phyloP scores from a whole-genome alignment of 2,888 invertebrate species.

The Therioaphis trifolii region DNA sequence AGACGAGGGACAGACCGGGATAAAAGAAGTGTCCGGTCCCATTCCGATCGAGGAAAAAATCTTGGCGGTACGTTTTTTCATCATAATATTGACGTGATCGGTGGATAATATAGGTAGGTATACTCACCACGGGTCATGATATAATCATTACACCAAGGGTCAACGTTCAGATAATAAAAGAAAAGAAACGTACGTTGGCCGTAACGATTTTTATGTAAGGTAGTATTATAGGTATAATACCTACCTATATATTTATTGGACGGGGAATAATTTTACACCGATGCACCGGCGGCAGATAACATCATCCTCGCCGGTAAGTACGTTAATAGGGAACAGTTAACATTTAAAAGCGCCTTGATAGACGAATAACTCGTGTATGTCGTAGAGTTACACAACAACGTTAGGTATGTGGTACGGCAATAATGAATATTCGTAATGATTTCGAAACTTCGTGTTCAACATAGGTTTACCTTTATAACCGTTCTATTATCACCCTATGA shows the following conservation, averaged over 20 bases:
- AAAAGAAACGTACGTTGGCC: neutral
- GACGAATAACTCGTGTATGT: too few relatives aligned
- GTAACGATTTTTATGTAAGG: slow-evolving; percentile 40
- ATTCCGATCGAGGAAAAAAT: slow-evolving; percentile 65
- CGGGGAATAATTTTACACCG: slow-evolving; percentile 8
- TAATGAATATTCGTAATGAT: too few relatives aligned
- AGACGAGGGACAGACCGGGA: slow-evolving; percentile 66
- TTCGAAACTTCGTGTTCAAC: too few relatives aligned
- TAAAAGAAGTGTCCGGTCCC: slow-evolving; percentile 64
- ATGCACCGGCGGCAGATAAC: neutral
- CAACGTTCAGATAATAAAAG: slow-evolving; percentile 22
- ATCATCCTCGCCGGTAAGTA: neutral
- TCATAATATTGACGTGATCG: too few relatives aligned
- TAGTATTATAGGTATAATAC: too few relatives aligned
- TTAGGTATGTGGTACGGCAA: too few relatives aligned
- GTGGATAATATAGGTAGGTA: neutral
- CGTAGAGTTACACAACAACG: too few relatives aligned
- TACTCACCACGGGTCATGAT: neutral
- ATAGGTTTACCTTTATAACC: too few relatives aligned
- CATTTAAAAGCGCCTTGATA: too few relatives aligned
- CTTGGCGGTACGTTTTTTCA: slow-evolving; percentile 34
- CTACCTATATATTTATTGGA: neutral
- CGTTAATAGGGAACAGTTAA: neutral
- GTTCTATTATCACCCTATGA: too few relatives aligned
- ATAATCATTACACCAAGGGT: neutral